Base-by-base conservation (phyloP, 2,113 vertebrate genomes). In the Tenebrosternarchus preto region DNA sequence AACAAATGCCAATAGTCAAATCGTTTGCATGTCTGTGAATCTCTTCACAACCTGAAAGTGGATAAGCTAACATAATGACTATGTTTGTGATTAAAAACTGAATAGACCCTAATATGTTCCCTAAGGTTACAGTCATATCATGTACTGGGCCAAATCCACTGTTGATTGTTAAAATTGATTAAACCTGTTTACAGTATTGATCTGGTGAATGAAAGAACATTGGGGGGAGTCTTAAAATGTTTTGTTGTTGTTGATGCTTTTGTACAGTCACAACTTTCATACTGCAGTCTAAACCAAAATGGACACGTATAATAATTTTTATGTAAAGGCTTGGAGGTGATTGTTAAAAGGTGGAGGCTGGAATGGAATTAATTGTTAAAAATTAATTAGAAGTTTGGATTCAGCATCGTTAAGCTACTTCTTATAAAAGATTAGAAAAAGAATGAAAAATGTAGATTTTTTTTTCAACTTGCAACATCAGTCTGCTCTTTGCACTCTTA, bases 71-170 rank as follows among this genome's bases (percentile, higher is more conserved):
- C 31, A 22, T 22, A 50, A 50, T 71, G 67, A 11, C 27, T 43
- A 55, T 61, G 61, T 68, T 61, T 56, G 71, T 63, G 77, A 20
- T 55, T 53, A 25, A 60, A 79, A 72, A 66, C 0, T 33, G 17
- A 33, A n/a, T 8, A 6, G 63, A 12, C 27, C 4, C 17, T 66
- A 33, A 66, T 33, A 19, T 33, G 25, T 25, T 29, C 63, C 29
- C 4, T 31, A 39, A 68, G 0, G 63, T n/a, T 20, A 33, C 0
- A 22, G 11, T 68, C 20, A 66, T 50, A 19, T n/a, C 33, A 33
- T 7, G 27, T 8, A 31, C 27, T 66, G 27, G 25, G 29, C 25
- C 27, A 33, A 31, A 11, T 20, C 5, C 33, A 39, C 31, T 39
- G 36, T 22, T 67, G 31, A 9, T 50, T 50, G 43, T 50, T 50